These are phyloP conservation scores for Ligdia adustata DNA, from an alignment of 2,888 invertebrate species.

Conservation along the genomic window DNA sequence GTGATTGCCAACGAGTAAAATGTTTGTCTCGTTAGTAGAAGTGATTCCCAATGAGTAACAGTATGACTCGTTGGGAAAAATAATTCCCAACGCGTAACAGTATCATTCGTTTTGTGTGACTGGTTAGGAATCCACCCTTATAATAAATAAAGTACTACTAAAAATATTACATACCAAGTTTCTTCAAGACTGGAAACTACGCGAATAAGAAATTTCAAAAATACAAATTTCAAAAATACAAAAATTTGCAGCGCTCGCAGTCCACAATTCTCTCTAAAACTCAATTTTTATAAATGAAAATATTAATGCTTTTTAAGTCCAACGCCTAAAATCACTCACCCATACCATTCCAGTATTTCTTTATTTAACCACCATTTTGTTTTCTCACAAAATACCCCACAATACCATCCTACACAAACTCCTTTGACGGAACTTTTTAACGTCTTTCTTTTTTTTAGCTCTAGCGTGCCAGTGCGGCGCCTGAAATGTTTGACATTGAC, in stretches of 20 bases:
- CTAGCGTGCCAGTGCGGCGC: conserved; percentile 42
- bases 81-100: no score
- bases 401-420: conserved; percentile 37
- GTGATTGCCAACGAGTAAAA: no score
- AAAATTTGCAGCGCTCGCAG: neutral
- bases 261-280: neutral
- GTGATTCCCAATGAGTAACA: no score
- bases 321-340: conserved; percentile 8
- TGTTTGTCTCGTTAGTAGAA: no score
- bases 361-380: conserved; percentile 20
- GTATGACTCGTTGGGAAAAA: no score
- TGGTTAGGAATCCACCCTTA: no score
- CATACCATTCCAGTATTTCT: neutral
- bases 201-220: no score
- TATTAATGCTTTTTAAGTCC: neutral
- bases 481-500: conserved; percentile 36
- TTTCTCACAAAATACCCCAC: conserved; percentile 21
- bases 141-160: no score
- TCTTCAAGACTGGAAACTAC: no score
- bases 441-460: conserved; percentile 22
- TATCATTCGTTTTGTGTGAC: no score
- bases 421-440: conserved; percentile 23
- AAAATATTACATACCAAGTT: no score
- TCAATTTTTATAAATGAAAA: neutral
- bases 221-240: no score